These are phyloP conservation scores for Gavia stellata DNA, from an alignment of 2,113 vertebrate species.

Conservation along the genomic window DNA sequence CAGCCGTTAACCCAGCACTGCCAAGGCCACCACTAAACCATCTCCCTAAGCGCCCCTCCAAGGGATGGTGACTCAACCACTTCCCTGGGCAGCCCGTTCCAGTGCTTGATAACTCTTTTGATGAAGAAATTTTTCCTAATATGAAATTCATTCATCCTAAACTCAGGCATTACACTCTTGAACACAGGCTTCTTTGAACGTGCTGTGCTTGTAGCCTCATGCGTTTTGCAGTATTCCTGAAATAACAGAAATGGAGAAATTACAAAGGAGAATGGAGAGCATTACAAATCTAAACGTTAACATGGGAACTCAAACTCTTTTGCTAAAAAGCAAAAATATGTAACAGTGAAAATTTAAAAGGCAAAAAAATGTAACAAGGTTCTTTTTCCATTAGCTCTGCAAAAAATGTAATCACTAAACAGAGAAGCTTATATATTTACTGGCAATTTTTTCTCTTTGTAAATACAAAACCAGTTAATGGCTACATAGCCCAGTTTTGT, in stretches of 20 bases:
- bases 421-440: neutral
- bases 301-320: neutral
- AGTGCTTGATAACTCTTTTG: no score
- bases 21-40: no score
- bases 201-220: neutral
- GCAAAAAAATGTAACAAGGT: neutral
- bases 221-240: neutral
- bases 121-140: no score
- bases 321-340: neutral
- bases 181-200: accelerated
- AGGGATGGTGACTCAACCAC: no score
- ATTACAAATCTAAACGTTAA: neutral
- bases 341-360: neutral
- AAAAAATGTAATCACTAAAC: neutral
- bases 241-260: neutral
- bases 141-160: neutral
- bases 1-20: no score
- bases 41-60: no score
- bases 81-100: no score
- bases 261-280: neutral
- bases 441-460: neutral
- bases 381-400: neutral
- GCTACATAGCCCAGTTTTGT: neutral
- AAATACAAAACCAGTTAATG: neutral
- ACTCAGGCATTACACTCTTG: neutral